phyloP scores from a whole-genome alignment of 2,797 vertebrate genomes.

The Emys orbicularis region DNA sequence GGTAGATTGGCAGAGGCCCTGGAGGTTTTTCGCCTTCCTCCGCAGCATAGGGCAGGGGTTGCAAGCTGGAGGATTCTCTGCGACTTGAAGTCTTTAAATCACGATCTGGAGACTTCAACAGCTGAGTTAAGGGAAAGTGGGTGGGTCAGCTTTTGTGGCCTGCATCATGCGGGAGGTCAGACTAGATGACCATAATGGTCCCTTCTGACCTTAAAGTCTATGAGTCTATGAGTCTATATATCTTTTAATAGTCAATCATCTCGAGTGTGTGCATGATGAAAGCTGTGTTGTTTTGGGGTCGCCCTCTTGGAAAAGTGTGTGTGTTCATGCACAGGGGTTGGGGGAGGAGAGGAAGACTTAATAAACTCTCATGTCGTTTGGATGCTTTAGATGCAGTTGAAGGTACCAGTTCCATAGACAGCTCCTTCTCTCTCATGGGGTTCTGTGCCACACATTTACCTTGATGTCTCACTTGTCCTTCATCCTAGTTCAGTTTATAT shows the following conservation, averaged over 20 bases:
- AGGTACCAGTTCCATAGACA: neutral
- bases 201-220: no score
- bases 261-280: neutral
- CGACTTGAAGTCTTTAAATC: no score
- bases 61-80: no score
- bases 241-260: neutral
- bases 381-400: neutral
- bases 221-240: no score
- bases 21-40: no score
- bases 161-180: no score
- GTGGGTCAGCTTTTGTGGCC: no score
- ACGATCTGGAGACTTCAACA: no score
- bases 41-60: no score
- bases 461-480: conserved; percentile 57
- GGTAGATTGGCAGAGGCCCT: no score
- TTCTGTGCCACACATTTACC: conserved; percentile 34
- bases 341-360: neutral
- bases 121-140: no score
- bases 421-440: neutral
- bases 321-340: neutral
- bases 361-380: neutral
- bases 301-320: neutral
- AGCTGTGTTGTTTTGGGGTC: neutral
- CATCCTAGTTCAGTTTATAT: conserved; percentile 66
- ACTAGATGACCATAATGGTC: no score